Evolutionary conservation across 2,113 vertebrate genomes (phyloP), one percentile per base, ranked within the genome.

Genomic region (Sapayoa aenigma): DNA sequence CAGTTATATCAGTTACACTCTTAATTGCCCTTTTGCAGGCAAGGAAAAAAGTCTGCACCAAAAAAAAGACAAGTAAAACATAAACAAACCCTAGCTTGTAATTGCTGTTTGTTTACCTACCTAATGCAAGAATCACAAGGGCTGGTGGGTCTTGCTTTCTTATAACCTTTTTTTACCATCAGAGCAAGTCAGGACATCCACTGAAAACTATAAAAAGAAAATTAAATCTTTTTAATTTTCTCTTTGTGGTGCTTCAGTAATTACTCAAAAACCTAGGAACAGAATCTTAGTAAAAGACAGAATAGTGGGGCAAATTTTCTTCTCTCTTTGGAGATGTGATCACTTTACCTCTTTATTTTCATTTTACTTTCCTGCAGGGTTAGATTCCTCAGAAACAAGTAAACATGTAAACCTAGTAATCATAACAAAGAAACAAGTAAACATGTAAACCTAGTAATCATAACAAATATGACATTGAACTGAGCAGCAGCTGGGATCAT

Each of bases 61-160:
- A 77, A 90, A 41, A 95, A 41, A 95, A 96, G 94, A 91, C 87
- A 97, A 97, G 97, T 63, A 91, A 62, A 91, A 94, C 75, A 67
- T 5, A 65, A 94, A 77, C 23, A 62, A 60, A 42, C 50, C 50
- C 62, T n/a, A 60, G 50, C 39, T 96, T 91, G 59, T 92, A 83
- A 25, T 71, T 94, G 53, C 49, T 91, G 28, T 42, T 94, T 91
- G 58, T 42, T 62, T 91, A 90, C 53, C 44, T 79, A 11, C 27
- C 27, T 92, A 81, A 77, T 89, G 62, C 37, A 72, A 84, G 52
- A 83, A 84, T 55, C 53, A 76, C 24, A 39, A 69, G 74, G 76
- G 67, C 67, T 93, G 56, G 6, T 53, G 33, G 85, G n/a, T 74
- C 56, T 88, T 87, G 23, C 28, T 92, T 89, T 53, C 59, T 95